Evolutionary conservation across 2,113 vertebrate genomes (phyloP), one percentile per base, ranked within the genome.

Genomic region (Anolis sagrei): DNA sequence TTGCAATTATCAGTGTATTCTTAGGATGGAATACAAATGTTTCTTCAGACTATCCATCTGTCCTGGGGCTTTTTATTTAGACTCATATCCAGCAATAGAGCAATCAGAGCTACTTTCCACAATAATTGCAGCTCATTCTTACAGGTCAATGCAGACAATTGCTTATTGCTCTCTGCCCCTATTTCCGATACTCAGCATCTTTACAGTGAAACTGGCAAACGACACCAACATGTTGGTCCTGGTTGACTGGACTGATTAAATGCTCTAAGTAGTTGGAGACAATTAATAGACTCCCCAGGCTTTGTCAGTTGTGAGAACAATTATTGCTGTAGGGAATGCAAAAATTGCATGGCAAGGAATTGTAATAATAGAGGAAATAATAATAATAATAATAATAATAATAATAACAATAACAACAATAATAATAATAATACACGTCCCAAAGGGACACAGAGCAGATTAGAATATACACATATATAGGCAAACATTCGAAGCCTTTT

Each of bases 181-280:
- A 7, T 86, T 84, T 87, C 58, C 44, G 10, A 69, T 34, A 66
- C 66, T 51, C 66, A 79, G 74, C 8, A 36, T 64, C 84, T 84
- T 86, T 83, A 14, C 62, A 83, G 48, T 76, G 49, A 29, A 84
- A 61, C 32, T 79, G 72, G n/a, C 62, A 85, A 86, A 32, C 81
- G 80, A 32, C 68, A 83, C 49, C 25, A 79, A 14, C 13, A 6
- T 86, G 73, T 81, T 85, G 75, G 29, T 87, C 81, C 72, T 84
- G 51, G 82, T 84, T 83, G 82, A 87, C 32, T 85, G 87, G 70
- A 69, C 51, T 84, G 68, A 79, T 51, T 89, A 85, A 86, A 83
- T 29, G 21, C 69, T 78, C 74, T 29, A 82, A 79, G 87, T 78
- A 79, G 51, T 69, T 73, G 87, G 61, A 64, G 82, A 64, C 61